Evolutionary conservation across 2,113 vertebrate genomes (phyloP).

Genomic region (Sprattus sprattus): DNA sequence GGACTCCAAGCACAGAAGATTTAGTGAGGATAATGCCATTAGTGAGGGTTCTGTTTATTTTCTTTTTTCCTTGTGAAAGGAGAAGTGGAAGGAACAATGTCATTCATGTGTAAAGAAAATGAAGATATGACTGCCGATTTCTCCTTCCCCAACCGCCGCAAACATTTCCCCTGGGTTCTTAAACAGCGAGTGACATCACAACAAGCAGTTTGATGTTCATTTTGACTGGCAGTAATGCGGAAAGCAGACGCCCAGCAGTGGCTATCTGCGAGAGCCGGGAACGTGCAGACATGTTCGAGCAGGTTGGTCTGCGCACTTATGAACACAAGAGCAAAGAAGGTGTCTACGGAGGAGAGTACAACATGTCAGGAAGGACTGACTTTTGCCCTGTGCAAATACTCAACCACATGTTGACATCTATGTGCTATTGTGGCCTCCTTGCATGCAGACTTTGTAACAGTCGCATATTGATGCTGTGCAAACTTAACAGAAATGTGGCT

Average conservation of each 20-base stretch:
- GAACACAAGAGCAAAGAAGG: conserved; percentile 20
- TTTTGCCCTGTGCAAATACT: conserved; percentile 35
- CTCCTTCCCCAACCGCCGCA: not conserved
- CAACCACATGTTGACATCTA: conserved; percentile 37
- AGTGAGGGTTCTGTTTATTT: not conserved
- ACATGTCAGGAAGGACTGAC: conserved; percentile 37
- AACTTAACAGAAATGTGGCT: not conserved
- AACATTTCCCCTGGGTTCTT: not conserved
- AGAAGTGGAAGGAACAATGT: not conserved
- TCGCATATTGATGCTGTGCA: not conserved
- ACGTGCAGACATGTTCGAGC: conserved; percentile 27
- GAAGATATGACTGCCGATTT: not conserved
- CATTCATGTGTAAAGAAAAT: not conserved
- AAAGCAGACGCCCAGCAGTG: conserved; percentile 5
- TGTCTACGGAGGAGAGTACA: conserved; percentile 26
- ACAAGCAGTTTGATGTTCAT: not conserved
- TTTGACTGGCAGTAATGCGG: conserved; percentile 21
- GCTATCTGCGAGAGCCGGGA: conserved; percentile 5
- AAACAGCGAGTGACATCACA: not conserved
- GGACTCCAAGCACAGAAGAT: not conserved
- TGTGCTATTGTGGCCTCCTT: not conserved
- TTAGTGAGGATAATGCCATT: conserved; percentile 2
- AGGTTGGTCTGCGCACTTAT: conserved; percentile 23
- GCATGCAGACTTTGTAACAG: not conserved
- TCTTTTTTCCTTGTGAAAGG: not conserved